Percentiles rank a stretch among this genome's conserved stretches.
phyloP scores from a whole-genome alignment of 2,113 vertebrate genomes.

The Gopherus evgoodei region DNA sequence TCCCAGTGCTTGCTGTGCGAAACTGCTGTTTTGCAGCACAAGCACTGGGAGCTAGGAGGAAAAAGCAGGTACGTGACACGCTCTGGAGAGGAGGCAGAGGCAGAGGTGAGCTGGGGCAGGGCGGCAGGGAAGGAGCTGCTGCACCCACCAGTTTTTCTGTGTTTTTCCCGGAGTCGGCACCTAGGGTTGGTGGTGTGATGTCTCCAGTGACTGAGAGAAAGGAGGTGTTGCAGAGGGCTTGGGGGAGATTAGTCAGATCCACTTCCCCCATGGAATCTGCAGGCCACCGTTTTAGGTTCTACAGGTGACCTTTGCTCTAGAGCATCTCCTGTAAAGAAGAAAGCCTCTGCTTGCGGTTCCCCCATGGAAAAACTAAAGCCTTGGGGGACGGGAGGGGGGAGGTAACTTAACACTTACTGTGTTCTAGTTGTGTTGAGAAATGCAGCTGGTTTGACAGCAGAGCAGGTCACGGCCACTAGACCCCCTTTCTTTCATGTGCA shows the following conservation, averaged over 20 bases:
- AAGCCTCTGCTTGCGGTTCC: background rate
- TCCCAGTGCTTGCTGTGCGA: too few species aligned
- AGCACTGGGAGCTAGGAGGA: too few species aligned
- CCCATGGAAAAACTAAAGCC: background rate
- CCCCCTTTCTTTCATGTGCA: background rate
- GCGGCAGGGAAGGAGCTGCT: too few species aligned
- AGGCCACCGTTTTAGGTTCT: background rate
- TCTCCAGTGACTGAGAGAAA: too few species aligned
- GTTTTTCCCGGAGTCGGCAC: too few species aligned
- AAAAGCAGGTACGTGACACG: too few species aligned
- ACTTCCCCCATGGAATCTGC: accelerated
- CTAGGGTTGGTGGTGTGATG: too few species aligned
- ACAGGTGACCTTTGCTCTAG: background rate
- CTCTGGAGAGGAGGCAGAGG: too few species aligned
- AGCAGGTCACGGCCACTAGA: background rate
- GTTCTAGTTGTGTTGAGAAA: background rate
- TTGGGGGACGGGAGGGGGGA: accelerated
- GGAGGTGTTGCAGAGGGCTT: too few species aligned
- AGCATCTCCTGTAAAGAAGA: background rate
- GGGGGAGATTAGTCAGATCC: accelerated
- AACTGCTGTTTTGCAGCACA: too few species aligned
- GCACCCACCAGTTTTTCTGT: too few species aligned
- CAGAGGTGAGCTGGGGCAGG: too few species aligned
- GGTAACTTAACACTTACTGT: background rate
- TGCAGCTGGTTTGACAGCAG: background rate